Evolutionary conservation across 1,140 invertebrate genomes (phyloP), one percentile per base, ranked within the genome.

Genomic region (Macrobrachium nipponense): DNA sequence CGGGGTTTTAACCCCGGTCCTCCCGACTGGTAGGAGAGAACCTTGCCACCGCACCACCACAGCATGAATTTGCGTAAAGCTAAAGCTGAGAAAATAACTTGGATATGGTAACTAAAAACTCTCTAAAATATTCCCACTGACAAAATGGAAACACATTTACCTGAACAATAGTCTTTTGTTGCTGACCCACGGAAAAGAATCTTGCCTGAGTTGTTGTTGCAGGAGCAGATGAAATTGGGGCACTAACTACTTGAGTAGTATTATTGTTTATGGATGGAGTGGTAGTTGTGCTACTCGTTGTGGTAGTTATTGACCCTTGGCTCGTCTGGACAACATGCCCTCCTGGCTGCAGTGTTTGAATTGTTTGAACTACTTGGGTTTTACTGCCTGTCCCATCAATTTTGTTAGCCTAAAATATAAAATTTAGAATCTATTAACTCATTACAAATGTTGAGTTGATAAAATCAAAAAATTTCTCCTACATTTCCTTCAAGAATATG

Each of bases 151-250:
- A 20, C 68, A 17, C 5, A 14, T 66, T 27, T 60, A 85, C 82
- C 82, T 85, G 82, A 43, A 85, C 82, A 72, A 85, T 85, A 43
- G 82, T 79, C 43, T 85, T 85, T 43, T 78, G 82, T 12, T 85
- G 82, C 62, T 85, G 82, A 36, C 82, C 82, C 61, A 85, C 82
- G 14, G 82, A 85, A 76, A 85, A 85, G 75, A 85, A 85, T 60
- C 82, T 64, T n/a, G 82, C 75, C 51, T 85, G 82, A 51, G 82
- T 59, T 7, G 75, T 76, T 68, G 73, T 76, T 20, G 72, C 27
- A 14, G 75, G 60, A n/a, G 75, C 18, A 58, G 70, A 8, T 5
- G 51, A 58, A 8, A 68, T 70, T 23, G 62, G 59, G 44, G 75
- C 60, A 51, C 18, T 68, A 43, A 66, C 58, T 51, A 27, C n/a